phyloP scores from a whole-genome alignment of 2,888 invertebrate genomes.

The Tenthredo scrophulariae region DNA sequence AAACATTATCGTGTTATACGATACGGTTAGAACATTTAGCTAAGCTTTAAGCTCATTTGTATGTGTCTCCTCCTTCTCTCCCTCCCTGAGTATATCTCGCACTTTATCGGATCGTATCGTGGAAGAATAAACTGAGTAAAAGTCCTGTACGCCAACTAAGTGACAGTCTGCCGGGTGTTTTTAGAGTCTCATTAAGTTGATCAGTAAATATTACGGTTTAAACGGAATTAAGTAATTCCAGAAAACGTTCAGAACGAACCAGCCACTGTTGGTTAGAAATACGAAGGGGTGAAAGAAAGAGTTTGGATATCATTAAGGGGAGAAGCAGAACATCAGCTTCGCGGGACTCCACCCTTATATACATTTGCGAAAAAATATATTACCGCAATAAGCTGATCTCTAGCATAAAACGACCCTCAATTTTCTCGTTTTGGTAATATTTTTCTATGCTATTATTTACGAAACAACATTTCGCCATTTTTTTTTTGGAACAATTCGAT shows the following conservation, averaged over 20 bases:
- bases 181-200: constrained; percentile 32
- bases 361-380: background rate
- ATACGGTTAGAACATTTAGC: background rate
- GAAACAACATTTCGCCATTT: background rate
- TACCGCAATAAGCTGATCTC: background rate
- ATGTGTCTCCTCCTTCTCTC: background rate
- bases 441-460: background rate
- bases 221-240: constrained; percentile 22
- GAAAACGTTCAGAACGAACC: background rate
- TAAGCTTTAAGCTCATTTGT: constrained; percentile 2
- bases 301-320: background rate
- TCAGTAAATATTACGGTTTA: constrained; percentile 15
- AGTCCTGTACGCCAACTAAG: background rate
- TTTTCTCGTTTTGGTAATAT: background rate
- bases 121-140: constrained; percentile 4
- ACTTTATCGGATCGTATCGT: background rate
- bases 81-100: background rate
- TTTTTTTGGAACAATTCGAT: background rate
- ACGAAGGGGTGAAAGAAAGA: background rate
- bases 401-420: background rate
- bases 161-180: constrained; percentile 17
- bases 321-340: background rate
- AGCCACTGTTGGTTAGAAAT: background rate
- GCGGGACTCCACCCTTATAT: background rate
- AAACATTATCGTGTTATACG: background rate